Evolutionary conservation across 2,888 invertebrate genomes (phyloP), one percentile per base, ranked within the genome.

Genomic region (Flexamia atlantica): DNA sequence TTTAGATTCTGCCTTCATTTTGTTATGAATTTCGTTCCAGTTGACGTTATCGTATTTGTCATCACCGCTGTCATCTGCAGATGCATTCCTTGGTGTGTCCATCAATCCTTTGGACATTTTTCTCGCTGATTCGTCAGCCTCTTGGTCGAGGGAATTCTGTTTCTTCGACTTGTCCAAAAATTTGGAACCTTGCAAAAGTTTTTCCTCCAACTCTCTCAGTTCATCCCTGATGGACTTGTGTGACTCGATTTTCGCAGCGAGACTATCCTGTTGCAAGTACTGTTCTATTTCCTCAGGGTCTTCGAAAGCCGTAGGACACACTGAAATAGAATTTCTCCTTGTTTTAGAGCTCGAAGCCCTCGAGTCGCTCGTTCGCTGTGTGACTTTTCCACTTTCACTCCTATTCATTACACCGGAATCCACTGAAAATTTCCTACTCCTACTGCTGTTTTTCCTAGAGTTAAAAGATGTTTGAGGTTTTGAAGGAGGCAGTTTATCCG

Each of bases 171-270:
- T 72, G 20, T 72, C 82, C 28, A 82, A 72, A 20, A 82, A 36
- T 30, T 23, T 82, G 17, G 72, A 50, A 30, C 82, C 82, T 50
- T 72, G 46, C 36, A 82, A 20, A 25, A 82, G 53, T 72, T 84
- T 84, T 53, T 84, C 83, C 36, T 84, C 83, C 23, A 84, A 46
- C 40, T 70, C 81, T 57, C 23, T 79, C 50, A 84, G 53, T 81
- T 84, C 83, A 17, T 82, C 82, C 28, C 64, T 70, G 36, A 82
- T 82, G 7, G 82, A 82, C 20, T 82, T 82, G 28, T 82, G 72
- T 23, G 72, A 42, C 50, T 82, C 82, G 12, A 70, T n/a, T 82
- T 82, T 82, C 23, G 70, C 72, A 72, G 70, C 53, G 10, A 82
- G 20, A 72, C 53, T 68, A 14, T 82, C 82, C 64, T 82, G 50